Evolutionary conservation across 2,113 vertebrate species (phyloP).

Genomic region (Phaethon lepturus): DNA sequence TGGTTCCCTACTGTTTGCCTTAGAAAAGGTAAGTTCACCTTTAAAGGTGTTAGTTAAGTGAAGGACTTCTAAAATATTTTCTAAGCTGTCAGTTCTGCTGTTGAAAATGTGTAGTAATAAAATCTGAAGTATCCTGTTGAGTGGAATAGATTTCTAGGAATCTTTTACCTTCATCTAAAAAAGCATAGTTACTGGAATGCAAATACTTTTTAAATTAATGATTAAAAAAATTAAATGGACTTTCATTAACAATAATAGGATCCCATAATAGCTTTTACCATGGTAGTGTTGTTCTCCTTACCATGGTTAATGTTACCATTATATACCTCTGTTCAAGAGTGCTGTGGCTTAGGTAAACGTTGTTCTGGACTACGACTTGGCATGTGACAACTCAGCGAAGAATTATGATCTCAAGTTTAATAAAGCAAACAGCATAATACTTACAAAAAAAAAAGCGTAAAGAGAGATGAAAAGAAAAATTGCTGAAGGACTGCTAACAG

Average conservation of each 20-base stretch:
- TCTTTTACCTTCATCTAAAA: neutral
- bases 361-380: neutral
- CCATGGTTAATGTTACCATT: constrained; percentile 42
- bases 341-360: neutral
- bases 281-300: constrained; percentile 44
- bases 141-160: neutral
- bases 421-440: neutral
- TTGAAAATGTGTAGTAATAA: neutral
- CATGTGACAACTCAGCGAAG: neutral
- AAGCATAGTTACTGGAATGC: neutral
- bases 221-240: constrained; percentile 67
- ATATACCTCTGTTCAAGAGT: neutral
- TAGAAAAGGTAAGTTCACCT: neutral
- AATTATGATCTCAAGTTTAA: neutral
- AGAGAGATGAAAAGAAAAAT: neutral
- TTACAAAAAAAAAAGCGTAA: neutral
- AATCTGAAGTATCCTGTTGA: neutral
- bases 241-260: constrained; percentile 52
- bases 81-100: neutral
- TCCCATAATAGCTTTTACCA: constrained; percentile 44
- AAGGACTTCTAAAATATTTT: neutral
- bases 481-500: neutral
- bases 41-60: neutral
- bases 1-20: neutral
- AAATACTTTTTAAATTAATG: neutral